Conservation (phyloP, 2,888 invertebrate species). For the Helicoverpa assulta region DNA sequence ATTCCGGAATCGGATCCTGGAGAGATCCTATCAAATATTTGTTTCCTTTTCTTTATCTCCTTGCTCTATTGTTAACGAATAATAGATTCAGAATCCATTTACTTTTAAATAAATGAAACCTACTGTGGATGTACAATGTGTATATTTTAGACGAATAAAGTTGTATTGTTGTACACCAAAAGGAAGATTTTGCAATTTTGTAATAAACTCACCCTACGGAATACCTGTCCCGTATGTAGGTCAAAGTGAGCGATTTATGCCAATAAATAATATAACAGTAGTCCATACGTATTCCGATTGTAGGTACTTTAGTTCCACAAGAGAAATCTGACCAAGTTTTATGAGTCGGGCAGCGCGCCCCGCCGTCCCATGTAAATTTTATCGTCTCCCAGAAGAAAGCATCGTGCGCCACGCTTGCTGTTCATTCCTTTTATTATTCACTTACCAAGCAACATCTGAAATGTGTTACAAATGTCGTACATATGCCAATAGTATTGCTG, state of each 20-base stretch:
- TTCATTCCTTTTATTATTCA: conserved; percentile 71
- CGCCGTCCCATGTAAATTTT: conserved; percentile 81
- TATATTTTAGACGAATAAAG: conserved; percentile 49
- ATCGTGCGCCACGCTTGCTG: conserved; percentile 63
- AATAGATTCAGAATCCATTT: conserved; percentile 65
- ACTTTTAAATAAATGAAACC: conserved; percentile 63
- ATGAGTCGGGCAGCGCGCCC: conserved; percentile 68
- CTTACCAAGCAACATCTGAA: conserved; percentile 71
- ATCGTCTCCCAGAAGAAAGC: conserved; percentile 74
- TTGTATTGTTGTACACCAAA: conserved; percentile 22
- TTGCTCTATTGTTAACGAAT: conserved; percentile 69
- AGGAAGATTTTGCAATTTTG: conserved; percentile 32
- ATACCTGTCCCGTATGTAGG: conserved; percentile 48
- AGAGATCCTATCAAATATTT: conserved; percentile 68
- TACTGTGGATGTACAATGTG: conserved; percentile 21
- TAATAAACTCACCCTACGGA: conserved; percentile 18
- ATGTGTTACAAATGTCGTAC: conserved; percentile 54
- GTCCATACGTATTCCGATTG: conserved; percentile 60
- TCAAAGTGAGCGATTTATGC: conserved; percentile 48
- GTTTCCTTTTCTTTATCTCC: conserved; percentile 70
- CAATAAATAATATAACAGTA: conserved; percentile 60
- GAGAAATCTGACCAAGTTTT: conserved; percentile 71
- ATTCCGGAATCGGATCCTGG: conserved; percentile 58
- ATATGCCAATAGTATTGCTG: conserved; percentile 30
- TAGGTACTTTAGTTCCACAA: conserved; percentile 56